These are phyloP conservation scores for Ramphastos sulfuratus DNA, from an alignment of 2,113 vertebrate species.

Conservation along the genomic window DNA sequence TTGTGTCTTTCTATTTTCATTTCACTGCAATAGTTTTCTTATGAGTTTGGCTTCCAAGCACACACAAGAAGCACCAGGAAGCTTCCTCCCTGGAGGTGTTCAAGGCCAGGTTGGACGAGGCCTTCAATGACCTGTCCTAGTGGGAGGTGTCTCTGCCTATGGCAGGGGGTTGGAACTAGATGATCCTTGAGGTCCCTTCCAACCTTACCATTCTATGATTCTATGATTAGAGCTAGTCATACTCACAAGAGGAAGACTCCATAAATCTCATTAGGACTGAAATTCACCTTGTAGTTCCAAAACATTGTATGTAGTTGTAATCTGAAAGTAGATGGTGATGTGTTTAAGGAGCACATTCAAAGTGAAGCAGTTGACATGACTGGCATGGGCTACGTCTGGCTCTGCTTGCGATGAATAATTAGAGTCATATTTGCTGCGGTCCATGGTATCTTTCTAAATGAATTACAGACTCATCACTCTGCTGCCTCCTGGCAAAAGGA, in stretches of 20 bases:
- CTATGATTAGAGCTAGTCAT: neutral
- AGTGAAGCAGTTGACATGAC: neutral
- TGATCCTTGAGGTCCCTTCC: no score
- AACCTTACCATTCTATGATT: no score
- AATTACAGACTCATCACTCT: neutral
- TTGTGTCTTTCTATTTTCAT: neutral
- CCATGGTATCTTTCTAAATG: neutral
- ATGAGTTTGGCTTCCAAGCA: neutral
- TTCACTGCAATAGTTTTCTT: neutral
- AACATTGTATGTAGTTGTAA: neutral
- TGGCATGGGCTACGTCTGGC: neutral
- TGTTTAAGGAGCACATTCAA: neutral
- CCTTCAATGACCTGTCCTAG: no score
- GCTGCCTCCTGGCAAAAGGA: neutral
- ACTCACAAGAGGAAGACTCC: neutral
- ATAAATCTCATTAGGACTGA: neutral
- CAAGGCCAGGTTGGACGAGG: no score
- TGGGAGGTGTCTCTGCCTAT: no score
- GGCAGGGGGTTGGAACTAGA: no score
- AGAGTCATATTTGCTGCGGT: neutral
- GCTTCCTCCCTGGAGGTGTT: no score
- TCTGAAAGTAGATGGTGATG: neutral
- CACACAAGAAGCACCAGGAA: neutral
- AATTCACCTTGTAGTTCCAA: neutral
- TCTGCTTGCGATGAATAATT: neutral